A percentile compares a stretch with the other conserved stretches of the same genome.
These are phyloP conservation scores for Allobates femoralis DNA, from an alignment of 2,797 vertebrate species.

Conservation along the genomic window DNA sequence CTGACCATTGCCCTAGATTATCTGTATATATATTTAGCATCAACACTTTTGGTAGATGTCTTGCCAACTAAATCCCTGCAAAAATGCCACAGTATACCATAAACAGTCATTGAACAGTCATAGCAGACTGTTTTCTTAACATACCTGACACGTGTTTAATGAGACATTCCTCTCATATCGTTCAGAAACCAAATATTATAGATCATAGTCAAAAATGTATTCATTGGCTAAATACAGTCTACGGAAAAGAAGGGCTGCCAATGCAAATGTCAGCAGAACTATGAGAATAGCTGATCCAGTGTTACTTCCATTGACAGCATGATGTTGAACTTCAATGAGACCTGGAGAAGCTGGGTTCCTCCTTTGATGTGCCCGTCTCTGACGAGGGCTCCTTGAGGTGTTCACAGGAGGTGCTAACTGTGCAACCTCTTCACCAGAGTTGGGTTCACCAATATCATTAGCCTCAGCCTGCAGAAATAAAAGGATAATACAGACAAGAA, in stretches of 20 bases:
- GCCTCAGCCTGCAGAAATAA: conserved; percentile 67
- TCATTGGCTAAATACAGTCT: conserved; percentile 93
- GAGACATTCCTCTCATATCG: conserved; percentile 66
- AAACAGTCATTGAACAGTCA: conserved; percentile 74
- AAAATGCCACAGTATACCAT: conserved; percentile 64
- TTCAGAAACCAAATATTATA: conserved; percentile 74
- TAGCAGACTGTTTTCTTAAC: conserved; percentile 78
- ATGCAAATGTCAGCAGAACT: conserved; percentile 88
- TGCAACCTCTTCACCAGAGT: conserved; percentile 65
- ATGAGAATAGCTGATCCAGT: conserved; percentile 86
- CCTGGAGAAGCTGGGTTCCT: conserved; percentile 73
- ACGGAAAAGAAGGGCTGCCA: conserved; percentile 93
- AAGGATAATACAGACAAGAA: neutral
- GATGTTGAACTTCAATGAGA: conserved; percentile 75
- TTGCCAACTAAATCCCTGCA: conserved; percentile 1
- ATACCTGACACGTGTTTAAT: conserved; percentile 74
- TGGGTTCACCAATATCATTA: conserved; percentile 56
- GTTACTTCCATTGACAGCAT: conserved; percentile 77
- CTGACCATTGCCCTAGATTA: neutral
- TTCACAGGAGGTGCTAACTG: conserved; percentile 64
- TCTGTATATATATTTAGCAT: conserved; percentile 2
- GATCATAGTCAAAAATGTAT: conserved; percentile 92
- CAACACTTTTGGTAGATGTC: neutral
- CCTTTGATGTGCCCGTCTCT: conserved; percentile 84
- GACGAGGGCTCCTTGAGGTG: conserved; percentile 84